A percentile compares a stretch with the other conserved stretches of the same genome.
Conservation (phyloP, 1,140 invertebrate genomes). For the Drosophila dunni region DNA sequence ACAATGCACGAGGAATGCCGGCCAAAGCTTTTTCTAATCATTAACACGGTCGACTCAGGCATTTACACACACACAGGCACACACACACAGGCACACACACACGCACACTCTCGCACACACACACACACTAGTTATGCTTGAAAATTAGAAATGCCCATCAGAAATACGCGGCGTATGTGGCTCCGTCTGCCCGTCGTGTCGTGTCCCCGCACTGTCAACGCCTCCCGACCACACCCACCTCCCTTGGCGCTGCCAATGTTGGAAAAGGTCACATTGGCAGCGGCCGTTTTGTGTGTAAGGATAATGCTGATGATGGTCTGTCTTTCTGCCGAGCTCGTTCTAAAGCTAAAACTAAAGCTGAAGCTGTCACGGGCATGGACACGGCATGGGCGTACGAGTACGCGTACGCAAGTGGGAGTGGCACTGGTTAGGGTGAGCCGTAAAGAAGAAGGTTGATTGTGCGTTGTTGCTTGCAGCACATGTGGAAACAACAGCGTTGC, state of each 20-base stretch:
- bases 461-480: slow-evolving; percentile 31
- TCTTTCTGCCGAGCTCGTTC: slow-evolving; percentile 28
- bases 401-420: not conserved
- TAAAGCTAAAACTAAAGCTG: slow-evolving; percentile 13
- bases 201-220: slow-evolving; percentile 15
- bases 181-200: not conserved
- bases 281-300: slow-evolving; percentile 62
- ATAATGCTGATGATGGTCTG: slow-evolving; percentile 77
- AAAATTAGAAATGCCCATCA: slow-evolving; percentile 84
- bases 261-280: slow-evolving; percentile 61
- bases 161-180: slow-evolving; percentile 56
- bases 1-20: slow-evolving; percentile 29
- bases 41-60: slow-evolving; percentile 73
- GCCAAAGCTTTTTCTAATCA: slow-evolving; percentile 81
- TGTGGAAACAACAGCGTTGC: slow-evolving; percentile 32
- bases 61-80: slow-evolving; percentile 45
- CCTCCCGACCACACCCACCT: not conserved
- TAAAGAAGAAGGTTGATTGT: slow-evolving; percentile 11
- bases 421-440: not conserved
- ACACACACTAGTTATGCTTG: slow-evolving; percentile 46
- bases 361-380: slow-evolving; percentile 1
- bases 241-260: slow-evolving; percentile 39
- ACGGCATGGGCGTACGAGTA: not conserved
- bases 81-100: not conserved
- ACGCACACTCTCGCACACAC: too few species aligned